Conservation (phyloP, 2,888 invertebrate species). For the Stegana nigrithorax region DNA sequence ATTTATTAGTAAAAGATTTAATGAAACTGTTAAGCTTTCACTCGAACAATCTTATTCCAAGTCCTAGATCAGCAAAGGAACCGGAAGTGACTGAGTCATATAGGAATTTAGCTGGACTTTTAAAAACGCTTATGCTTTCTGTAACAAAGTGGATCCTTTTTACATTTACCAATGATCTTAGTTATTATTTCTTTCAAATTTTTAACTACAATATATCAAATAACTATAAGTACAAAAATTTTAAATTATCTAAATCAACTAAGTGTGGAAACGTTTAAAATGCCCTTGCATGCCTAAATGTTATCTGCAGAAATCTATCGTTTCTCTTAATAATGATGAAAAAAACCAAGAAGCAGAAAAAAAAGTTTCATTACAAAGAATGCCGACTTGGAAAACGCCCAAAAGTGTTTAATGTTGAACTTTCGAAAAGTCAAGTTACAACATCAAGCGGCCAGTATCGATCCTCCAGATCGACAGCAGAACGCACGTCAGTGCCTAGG, state of each 20-base stretch:
- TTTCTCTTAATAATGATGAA: background rate
- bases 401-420: background rate
- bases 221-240: no score
- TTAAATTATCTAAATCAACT: no score
- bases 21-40: no score
- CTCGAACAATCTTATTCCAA: no score
- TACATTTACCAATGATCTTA: slow-evolving; percentile 9
- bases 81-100: slow-evolving; percentile 41
- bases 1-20: no score
- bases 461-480: slow-evolving; percentile 35
- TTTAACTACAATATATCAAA: no score
- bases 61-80: slow-evolving; percentile 13
- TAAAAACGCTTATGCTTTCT: slow-evolving; percentile 48
- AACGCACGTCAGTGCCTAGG: slow-evolving; percentile 21
- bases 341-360: slow-evolving; percentile 5
- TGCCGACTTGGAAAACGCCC: background rate
- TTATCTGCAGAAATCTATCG: slow-evolving; percentile 36
- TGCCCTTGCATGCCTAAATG: slow-evolving; percentile 39
- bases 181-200: slow-evolving; percentile 25
- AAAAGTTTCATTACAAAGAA: slow-evolving; percentile 34
- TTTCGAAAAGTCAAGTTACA: background rate
- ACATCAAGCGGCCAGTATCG: slow-evolving; percentile 20
- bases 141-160: slow-evolving; percentile 24
- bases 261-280: slow-evolving; percentile 38
- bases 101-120: slow-evolving; percentile 44